Evolutionary conservation across 2,888 invertebrate species (phyloP).

Genomic region (Marasmarcha lunaedactyla): DNA sequence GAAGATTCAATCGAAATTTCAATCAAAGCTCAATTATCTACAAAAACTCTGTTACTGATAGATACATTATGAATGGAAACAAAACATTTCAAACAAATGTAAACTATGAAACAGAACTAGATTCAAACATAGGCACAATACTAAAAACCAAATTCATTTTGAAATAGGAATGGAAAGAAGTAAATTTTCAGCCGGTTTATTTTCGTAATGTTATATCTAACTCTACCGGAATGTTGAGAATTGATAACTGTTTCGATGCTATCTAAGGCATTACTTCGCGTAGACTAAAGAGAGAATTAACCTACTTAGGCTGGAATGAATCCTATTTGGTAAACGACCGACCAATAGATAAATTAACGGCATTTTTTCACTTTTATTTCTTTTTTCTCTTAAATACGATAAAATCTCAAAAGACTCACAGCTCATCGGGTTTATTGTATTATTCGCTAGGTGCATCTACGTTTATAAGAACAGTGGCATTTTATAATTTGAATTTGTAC

Average conservation of each 20-base stretch:
- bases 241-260: constrained; percentile 30
- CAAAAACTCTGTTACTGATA: too few species aligned
- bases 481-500: constrained; percentile 68
- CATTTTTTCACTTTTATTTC: constrained; percentile 31
- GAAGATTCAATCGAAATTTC: too few species aligned
- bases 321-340: constrained; percentile 42
- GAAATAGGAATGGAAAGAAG: neutral
- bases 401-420: constrained; percentile 71
- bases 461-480: constrained; percentile 67
- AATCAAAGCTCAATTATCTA: too few species aligned
- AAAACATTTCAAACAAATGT: too few species aligned
- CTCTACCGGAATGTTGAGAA: constrained; percentile 28
- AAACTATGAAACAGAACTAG: too few species aligned
- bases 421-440: constrained; percentile 69
- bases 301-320: constrained; percentile 63
- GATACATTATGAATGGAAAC: too few species aligned
- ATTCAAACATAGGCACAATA: too few species aligned
- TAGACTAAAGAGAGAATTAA: constrained; percentile 43
- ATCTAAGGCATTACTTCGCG: constrained; percentile 40
- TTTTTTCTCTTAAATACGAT: constrained; percentile 60
- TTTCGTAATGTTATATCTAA: constrained; percentile 14
- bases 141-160: too few species aligned
- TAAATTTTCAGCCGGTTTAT: neutral
- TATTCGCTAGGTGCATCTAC: constrained; percentile 68
- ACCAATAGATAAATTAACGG: constrained; percentile 48